phyloP scores from a whole-genome alignment of 2,797 vertebrate species.

The Aulostomus chinensis region DNA sequence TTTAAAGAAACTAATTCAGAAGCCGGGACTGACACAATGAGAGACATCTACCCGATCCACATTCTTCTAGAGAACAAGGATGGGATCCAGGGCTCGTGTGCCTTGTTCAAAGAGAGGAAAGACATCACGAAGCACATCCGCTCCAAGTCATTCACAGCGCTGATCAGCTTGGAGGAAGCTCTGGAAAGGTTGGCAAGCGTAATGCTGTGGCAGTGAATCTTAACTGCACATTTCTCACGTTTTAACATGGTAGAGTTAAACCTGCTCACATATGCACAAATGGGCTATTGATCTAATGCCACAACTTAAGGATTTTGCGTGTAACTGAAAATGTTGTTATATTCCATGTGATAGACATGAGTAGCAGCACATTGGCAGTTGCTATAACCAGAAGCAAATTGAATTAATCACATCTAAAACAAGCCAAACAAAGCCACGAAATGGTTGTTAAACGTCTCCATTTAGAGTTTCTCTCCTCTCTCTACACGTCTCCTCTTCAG shows the following conservation, averaged over 20 bases:
- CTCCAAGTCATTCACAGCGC: slow-evolving; percentile 70
- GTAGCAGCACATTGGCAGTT: too few relatives aligned
- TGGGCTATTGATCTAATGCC: too few relatives aligned
- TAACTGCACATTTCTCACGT: neutral
- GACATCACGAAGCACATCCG: slow-evolving; percentile 83
- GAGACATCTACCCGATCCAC: slow-evolving; percentile 87
- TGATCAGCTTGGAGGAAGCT: slow-evolving; percentile 78
- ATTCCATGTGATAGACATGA: too few relatives aligned
- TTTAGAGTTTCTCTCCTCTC: neutral
- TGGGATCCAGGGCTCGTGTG: slow-evolving; percentile 92
- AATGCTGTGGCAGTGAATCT: neutral
- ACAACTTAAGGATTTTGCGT: too few relatives aligned
- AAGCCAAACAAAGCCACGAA: too few relatives aligned
- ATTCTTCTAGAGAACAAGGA: slow-evolving; percentile 85
- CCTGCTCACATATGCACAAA: too few relatives aligned
- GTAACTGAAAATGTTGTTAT: too few relatives aligned
- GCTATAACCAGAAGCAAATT: too few relatives aligned
- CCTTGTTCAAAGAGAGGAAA: slow-evolving; percentile 83
- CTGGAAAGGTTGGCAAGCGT: slow-evolving; percentile 79
- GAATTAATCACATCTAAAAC: too few relatives aligned
- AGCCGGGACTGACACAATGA: slow-evolving; percentile 67
- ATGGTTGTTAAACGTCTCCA: too few relatives aligned
- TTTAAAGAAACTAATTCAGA: slow-evolving; percentile 81
- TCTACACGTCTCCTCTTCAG: slow-evolving; percentile 56
- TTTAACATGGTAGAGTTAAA: too few relatives aligned